Percentiles rank a stretch among this genome's conserved stretches.
Evolutionary conservation across 1,140 invertebrate species (phyloP).

Genomic region (Hyles vespertilio): DNA sequence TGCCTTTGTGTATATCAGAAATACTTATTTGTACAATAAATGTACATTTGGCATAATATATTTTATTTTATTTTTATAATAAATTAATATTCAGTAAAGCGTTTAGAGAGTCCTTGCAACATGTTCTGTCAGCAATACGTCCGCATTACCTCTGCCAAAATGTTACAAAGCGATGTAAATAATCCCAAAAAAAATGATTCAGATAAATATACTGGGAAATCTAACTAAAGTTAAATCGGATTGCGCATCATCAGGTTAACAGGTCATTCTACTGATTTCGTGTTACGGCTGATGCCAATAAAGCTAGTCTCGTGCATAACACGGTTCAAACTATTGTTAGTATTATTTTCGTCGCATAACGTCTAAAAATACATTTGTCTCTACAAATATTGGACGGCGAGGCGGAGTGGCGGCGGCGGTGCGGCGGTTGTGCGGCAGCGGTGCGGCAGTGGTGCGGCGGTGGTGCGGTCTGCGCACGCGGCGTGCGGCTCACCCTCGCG

Average conservation of each 20-base stretch:
- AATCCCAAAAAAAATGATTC: background rate
- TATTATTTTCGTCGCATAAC: conserved; percentile 54
- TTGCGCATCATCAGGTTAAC: conserved; percentile 1
- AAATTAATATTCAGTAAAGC: too few species aligned
- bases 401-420: conserved; percentile 25
- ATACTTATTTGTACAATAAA: too few species aligned
- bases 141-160: too few species aligned
- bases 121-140: too few species aligned
- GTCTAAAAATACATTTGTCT: conserved; percentile 66
- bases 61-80: too few species aligned
- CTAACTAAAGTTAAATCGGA: background rate
- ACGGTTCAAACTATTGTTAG: conserved; percentile 40
- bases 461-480: conserved; percentile 21
- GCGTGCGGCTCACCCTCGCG: conserved; percentile 24
- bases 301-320: conserved; percentile 30
- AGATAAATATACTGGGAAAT: background rate
- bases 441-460: conserved; percentile 19
- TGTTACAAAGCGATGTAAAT: background rate
- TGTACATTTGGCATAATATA: too few species aligned
- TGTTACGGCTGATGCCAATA: conserved; percentile 9
- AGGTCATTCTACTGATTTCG: conserved; percentile 9
- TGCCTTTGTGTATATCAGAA: too few species aligned
- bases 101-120: too few species aligned
- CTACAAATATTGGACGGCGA: conserved; percentile 47
- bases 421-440: conserved; percentile 22